Percentiles rank a stretch among this genome's conserved stretches.
Conservation (phyloP, 2,113 vertebrate genomes). For the Accipiter cooperii region DNA sequence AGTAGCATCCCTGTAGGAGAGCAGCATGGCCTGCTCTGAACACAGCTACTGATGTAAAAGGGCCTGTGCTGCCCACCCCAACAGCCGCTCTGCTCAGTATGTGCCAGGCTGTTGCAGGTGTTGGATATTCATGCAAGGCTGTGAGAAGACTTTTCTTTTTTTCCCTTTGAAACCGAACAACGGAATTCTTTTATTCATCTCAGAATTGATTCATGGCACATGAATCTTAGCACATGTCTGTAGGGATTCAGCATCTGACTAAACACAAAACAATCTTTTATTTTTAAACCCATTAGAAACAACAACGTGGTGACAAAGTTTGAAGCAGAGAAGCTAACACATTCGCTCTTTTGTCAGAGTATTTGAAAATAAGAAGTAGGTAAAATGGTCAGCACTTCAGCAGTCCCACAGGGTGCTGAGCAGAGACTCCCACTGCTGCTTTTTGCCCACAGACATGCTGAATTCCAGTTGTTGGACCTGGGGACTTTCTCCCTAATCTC, state of each 20-base stretch:
- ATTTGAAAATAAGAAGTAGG: not conserved
- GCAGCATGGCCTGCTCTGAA: not conserved
- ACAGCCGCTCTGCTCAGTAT: not conserved
- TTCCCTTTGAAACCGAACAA: not conserved
- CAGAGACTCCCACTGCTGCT: not conserved
- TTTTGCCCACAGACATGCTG: not conserved
- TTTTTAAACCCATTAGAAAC: not conserved
- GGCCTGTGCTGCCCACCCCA: not conserved
- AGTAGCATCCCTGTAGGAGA: not conserved
- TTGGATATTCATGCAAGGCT: not conserved
- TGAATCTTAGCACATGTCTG: not conserved
- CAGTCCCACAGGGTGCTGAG: not conserved
- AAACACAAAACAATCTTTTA: not conserved
- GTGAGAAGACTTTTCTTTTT: not conserved
- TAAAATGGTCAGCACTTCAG: not conserved
- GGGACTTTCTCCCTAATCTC: not conserved
- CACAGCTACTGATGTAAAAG: not conserved
- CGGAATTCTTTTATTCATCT: not conserved
- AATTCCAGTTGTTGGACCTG: not conserved
- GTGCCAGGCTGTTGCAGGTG: not conserved
- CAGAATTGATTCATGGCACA: not conserved
- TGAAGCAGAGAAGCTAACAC: not conserved
- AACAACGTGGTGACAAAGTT: not conserved
- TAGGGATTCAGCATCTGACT: slow-evolving; percentile 5
- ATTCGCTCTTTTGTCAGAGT: not conserved